phyloP scores from a whole-genome alignment of 2,888 invertebrate genomes.

The Galeopsomyia nigrocyanea region DNA sequence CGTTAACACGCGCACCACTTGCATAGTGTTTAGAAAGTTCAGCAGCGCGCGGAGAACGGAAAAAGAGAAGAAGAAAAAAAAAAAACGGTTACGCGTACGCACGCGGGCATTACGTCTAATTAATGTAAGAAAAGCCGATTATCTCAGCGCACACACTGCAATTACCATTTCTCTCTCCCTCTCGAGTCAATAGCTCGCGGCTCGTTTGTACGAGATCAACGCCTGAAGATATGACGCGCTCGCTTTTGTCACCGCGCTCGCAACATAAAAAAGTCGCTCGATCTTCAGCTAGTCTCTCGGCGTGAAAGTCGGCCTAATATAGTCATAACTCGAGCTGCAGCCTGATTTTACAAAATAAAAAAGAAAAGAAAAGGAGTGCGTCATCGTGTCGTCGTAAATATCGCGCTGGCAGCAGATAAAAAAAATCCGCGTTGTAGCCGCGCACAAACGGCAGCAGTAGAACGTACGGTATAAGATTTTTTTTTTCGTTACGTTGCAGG shows the following conservation, averaged over 20 bases:
- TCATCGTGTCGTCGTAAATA: not conserved
- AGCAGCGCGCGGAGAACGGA: too few species aligned
- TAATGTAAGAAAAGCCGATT: too few species aligned
- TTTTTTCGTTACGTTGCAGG: not conserved
- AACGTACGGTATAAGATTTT: too few species aligned
- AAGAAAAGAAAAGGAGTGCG: not conserved
- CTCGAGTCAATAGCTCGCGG: too few species aligned
- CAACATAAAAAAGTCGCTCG: not conserved
- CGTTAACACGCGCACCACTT: too few species aligned
- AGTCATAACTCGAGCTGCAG: not conserved
- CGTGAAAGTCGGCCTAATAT: not conserved
- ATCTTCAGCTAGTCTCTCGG: not conserved
- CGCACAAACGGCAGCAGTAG: not conserved
- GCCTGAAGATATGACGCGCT: constrained; percentile 6
- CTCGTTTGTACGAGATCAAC: not conserved
- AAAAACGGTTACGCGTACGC: too few species aligned
- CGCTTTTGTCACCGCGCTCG: not conserved
- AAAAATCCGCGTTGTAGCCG: not conserved
- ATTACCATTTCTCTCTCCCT: too few species aligned
- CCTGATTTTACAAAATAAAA: not conserved
- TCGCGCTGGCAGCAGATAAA: not conserved
- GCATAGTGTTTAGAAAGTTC: too few species aligned
- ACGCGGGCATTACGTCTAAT: too few species aligned
- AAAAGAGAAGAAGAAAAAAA: too few species aligned
- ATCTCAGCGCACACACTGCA: too few species aligned